Evolutionary conservation across 2,113 vertebrate species (phyloP), one percentile per base, ranked within the genome.

Genomic region (Ictidomys tridecemlineatus): DNA sequence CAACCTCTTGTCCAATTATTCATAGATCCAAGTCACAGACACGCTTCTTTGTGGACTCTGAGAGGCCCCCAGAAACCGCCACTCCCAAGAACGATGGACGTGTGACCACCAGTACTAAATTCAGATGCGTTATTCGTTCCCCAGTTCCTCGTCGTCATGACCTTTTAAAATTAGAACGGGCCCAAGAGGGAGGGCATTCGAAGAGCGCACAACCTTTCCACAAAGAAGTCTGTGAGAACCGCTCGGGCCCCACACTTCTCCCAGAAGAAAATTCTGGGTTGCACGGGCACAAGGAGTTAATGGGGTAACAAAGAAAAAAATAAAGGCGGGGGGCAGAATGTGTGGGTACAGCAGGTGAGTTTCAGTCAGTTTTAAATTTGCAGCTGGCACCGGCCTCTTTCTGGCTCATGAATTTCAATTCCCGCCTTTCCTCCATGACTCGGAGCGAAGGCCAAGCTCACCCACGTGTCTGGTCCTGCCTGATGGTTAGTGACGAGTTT

Each of bases 221-320:
- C 5, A 3, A 58, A 16, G 32, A 11, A 65, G 28, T 56, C 61
- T 37, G 8, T 79, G 56, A 45, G 14, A 63, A 17, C 30, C 28
- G 53, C 51, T 65, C 28, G n/a, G 17, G 4, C 12, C 17, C 1
- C 11, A 4, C 22, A 1, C 17, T 18, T 10, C 28, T 0, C n/a
- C 22, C 37, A 22, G 28, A 76, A 73, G 76, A 63, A 89, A 53
- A 69, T 51, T 6, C 53, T 82, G 34, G 7, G 26, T 17, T 26
- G 8, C 32, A 0, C 4, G 37, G 37, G 67, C 39, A 58, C 16
- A 14, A 24, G 32, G 48, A 56, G 30, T 34, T 48, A 34, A 37
- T 3, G 5, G 53, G 8, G 9, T 48, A 16, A 87, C 22, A 61
- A 22, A 61, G 32, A 70, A 70, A 51, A 12, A 51, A 51, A 51